Percentiles rank a stretch among this genome's conserved stretches.
Evolutionary conservation across 2,113 vertebrate species (phyloP).

Genomic region (Ammodytes dubius): DNA sequence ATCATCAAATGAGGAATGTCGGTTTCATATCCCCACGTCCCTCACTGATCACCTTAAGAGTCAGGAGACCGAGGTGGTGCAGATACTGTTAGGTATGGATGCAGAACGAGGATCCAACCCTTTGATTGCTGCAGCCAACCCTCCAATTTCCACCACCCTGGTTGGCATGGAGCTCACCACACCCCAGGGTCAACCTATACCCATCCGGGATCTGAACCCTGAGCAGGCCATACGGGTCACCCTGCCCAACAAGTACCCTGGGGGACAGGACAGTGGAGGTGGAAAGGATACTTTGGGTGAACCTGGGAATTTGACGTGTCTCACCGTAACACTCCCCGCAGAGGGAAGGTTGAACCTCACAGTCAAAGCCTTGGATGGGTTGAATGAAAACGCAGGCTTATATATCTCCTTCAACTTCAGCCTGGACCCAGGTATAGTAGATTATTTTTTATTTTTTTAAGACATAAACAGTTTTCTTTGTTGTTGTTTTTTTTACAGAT

Average conservation of each 20-base stretch:
- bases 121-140: constrained; percentile 67
- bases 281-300: not conserved
- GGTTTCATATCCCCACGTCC: constrained; percentile 76
- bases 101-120: constrained; percentile 42
- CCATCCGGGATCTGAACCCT: constrained; percentile 73
- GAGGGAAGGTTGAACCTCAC: constrained; percentile 76
- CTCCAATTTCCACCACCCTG: constrained; percentile 82
- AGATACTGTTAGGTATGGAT: constrained; percentile 79
- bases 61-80: constrained; percentile 78
- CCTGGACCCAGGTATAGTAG: constrained; percentile 74
- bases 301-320: constrained; percentile 37
- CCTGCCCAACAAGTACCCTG: constrained; percentile 63
- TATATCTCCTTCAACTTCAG: constrained; percentile 82
- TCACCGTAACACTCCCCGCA: constrained; percentile 52
- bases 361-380: constrained; percentile 65
- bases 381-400: constrained; percentile 79
- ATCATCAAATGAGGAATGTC: constrained; percentile 55
- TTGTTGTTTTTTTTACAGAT: no score
- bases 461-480: not conserved
- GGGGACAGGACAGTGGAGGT: not conserved
- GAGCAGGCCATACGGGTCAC: constrained; percentile 80
- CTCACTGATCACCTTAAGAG: constrained; percentile 66
- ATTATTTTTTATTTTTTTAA: not conserved
- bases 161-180: constrained; percentile 85
- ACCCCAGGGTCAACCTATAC: constrained; percentile 76